These are phyloP conservation scores for Hermaeophaga mercurialis DNA, from an alignment of 2,888 invertebrate species.

Conservation along the genomic window DNA sequence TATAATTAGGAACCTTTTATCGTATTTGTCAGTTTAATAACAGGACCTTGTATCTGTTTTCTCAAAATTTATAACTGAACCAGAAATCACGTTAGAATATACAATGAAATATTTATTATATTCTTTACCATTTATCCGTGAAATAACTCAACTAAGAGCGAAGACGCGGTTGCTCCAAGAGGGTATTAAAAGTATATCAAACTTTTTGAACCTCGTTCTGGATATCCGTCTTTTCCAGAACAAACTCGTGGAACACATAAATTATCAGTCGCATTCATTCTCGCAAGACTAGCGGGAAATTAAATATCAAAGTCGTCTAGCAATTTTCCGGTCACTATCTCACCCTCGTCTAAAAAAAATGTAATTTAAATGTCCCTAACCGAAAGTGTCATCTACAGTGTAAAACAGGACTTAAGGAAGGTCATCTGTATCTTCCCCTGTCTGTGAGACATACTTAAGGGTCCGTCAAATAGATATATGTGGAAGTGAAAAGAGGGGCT, in stretches of 20 bases:
- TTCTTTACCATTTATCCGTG: no score
- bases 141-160: no score
- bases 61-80: no score
- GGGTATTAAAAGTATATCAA: no score
- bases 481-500: slow-evolving; percentile 30
- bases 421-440: slow-evolving; percentile 27
- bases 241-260: slow-evolving; percentile 17
- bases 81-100: no score
- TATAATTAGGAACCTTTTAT: no score
- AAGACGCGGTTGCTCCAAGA: no score
- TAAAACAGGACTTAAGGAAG: slow-evolving; percentile 28
- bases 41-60: no score
- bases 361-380: slow-evolving; percentile 54
- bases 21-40: no score
- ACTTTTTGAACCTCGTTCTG: no score
- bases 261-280: slow-evolving; percentile 19
- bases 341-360: slow-evolving; percentile 46
- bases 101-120: no score
- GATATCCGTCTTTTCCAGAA: neutral
- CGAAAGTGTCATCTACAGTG: slow-evolving; percentile 39
- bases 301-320: slow-evolving; percentile 25
- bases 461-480: slow-evolving; percentile 34
- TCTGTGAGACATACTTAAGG: slow-evolving; percentile 25
- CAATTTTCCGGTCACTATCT: slow-evolving; percentile 40
- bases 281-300: slow-evolving; percentile 25